A percentile compares a stretch with the other conserved stretches of the same genome.
These are phyloP conservation scores for Neoniphon sammara DNA, from an alignment of 2,797 vertebrate species.

Conservation along the genomic window DNA sequence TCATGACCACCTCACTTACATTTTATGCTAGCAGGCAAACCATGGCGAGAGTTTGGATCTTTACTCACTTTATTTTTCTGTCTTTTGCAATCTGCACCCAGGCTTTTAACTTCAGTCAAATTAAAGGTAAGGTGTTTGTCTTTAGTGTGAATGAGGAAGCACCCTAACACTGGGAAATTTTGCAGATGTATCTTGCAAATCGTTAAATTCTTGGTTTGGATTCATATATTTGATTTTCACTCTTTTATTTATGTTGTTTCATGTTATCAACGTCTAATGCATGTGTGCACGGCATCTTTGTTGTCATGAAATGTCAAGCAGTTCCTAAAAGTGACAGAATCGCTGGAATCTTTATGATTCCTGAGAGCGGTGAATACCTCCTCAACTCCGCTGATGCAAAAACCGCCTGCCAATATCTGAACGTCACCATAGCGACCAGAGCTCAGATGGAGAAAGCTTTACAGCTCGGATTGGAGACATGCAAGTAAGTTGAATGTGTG, in stretches of 20 bases:
- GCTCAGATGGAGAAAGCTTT: constrained; percentile 72
- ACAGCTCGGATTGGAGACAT: constrained; percentile 75
- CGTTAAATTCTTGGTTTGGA: no score
- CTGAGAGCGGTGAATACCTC: constrained; percentile 57
- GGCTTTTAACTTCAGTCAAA: constrained; percentile 33
- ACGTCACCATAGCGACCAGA: constrained; percentile 74
- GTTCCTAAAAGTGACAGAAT: constrained; percentile 30
- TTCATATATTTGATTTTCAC: background rate
- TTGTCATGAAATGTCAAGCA: constrained; percentile 30
- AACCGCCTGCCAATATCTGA: constrained; percentile 66
- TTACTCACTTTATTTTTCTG: constrained; percentile 20
- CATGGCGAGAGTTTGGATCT: constrained; percentile 54
- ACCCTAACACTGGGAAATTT: background rate
- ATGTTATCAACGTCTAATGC: background rate
- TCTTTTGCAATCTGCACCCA: constrained; percentile 26
- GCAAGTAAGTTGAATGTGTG: constrained; percentile 75
- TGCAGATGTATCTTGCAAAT: no score
- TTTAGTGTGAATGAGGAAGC: background rate
- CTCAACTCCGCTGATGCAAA: constrained; percentile 72
- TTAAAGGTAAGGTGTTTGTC: constrained; percentile 65
- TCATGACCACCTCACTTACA: background rate
- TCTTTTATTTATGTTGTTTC: background rate
- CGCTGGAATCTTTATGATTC: constrained; percentile 74
- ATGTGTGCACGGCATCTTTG: background rate
- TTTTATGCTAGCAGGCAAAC: constrained; percentile 22